A percentile compares a stretch with the other conserved stretches of the same genome.
These are phyloP conservation scores for Eupithecia tripunctaria DNA, from an alignment of 2,888 invertebrate species.

Conservation along the genomic window DNA sequence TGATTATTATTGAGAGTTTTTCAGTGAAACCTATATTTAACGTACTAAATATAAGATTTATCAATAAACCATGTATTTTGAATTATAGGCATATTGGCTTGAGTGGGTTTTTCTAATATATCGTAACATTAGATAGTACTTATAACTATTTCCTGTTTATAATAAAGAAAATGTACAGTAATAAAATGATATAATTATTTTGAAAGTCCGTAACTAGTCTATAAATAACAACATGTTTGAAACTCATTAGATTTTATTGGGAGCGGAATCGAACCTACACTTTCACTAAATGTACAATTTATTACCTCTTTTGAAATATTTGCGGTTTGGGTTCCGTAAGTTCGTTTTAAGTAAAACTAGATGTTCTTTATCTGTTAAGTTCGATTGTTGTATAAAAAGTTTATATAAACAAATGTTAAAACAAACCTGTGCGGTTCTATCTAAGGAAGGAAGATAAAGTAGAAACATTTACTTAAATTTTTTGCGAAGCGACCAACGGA, in stretches of 20 bases:
- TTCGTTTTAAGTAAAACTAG: neutral
- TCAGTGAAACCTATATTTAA: too few relatives aligned
- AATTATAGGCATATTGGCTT: neutral
- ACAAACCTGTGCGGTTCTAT: neutral
- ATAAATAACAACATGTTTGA: slow-evolving; percentile 35
- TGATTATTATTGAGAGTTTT: too few relatives aligned
- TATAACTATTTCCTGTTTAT: neutral
- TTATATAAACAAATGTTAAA: neutral
- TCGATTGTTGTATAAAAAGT: neutral
- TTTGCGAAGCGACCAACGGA: too few relatives aligned
- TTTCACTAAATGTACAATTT: slow-evolving; percentile 38
- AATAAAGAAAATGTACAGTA: slow-evolving; percentile 2
- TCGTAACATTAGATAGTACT: neutral
- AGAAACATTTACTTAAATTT: too few relatives aligned
- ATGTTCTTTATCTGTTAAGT: neutral
- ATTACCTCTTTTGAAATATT: slow-evolving; percentile 40
- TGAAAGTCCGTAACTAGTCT: slow-evolving; percentile 24
- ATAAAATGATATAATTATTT: slow-evolving; percentile 20
- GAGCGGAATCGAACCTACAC: slow-evolving; percentile 38
- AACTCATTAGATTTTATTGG: slow-evolving; percentile 39
- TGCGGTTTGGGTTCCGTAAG: slow-evolving; percentile 24
- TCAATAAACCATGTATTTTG: neutral
- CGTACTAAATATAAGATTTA: too few relatives aligned
- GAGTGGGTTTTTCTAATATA: neutral
- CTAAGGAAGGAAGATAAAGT: too few relatives aligned